Percentiles rank a stretch among this genome's conserved stretches.
Conservation (phyloP, 2,113 vertebrate genomes). For the Hipposideros armiger region DNA sequence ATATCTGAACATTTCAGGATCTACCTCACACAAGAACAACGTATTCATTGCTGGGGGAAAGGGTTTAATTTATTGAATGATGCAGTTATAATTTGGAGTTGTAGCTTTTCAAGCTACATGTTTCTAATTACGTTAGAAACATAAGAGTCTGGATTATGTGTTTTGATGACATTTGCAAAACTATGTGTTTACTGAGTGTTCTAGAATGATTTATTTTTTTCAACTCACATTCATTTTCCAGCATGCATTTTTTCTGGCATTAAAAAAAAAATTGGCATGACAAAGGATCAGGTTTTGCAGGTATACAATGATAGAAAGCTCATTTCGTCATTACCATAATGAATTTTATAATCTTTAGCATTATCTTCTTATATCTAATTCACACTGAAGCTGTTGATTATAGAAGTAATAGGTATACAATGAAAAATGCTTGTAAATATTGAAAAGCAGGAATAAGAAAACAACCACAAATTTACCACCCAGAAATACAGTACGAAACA, state of each 20-base stretch:
- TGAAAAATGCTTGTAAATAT: slow-evolving; percentile 50
- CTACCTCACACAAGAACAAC: background rate
- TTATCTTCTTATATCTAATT: background rate
- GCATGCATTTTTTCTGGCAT: background rate
- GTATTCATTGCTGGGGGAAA: background rate
- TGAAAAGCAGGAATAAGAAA: slow-evolving; percentile 19
- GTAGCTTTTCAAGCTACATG: background rate
- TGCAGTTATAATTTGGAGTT: background rate
- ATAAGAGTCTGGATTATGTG: background rate
- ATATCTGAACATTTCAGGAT: background rate
- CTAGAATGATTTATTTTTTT: slow-evolving; percentile 20
- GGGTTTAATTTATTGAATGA: background rate
- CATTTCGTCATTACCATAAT: background rate
- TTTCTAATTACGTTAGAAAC: background rate
- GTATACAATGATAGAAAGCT: background rate
- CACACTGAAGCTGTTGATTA: background rate
- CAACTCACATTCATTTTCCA: slow-evolving; percentile 13
- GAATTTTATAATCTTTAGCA: background rate
- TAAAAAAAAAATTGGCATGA: background rate
- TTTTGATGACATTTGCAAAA: slow-evolving; percentile 63
- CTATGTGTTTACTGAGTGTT: background rate
- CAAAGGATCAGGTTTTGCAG: background rate
- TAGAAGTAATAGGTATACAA: background rate
- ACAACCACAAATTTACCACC: background rate
- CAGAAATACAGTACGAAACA: background rate